Base-by-base conservation (phyloP, 2,888 invertebrate species). In the Phortica magna region DNA sequence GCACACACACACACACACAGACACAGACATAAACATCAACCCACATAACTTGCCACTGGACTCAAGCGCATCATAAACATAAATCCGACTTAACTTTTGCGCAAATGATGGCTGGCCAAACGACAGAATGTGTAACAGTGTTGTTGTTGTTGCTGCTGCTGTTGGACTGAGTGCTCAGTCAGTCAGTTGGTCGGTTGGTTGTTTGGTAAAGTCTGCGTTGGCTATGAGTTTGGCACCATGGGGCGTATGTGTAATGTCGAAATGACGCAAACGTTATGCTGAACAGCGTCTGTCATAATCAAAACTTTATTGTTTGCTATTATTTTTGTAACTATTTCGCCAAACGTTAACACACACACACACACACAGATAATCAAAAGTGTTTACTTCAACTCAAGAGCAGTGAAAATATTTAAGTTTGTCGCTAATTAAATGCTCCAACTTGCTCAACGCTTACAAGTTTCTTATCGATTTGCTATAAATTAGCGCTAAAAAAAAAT, bases 31-130 rank as follows among this genome's bases (percentile, higher is more conserved):
- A 65, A 9, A 31, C 41, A 42, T 65, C 39, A 43, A 17, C 41
- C 68, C 6, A 61, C 22, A 9, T 7, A 61, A 61, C 22, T 61
- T 61, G 61, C 19, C 7, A 68, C 68, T 68, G 17, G 17, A 68
- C 68, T 68, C 17, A 17, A 65, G 75, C 75, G 71, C 75, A 78
- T 67, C 81, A 85, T 88, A 87, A 87, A 85, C 85, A 85, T 85
- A 85, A 85, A 85, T 85, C 88, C 88, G 80, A 83, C 88, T 85
- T 85, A 84, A 88, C 89, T 81, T 76, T 76, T 83, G 73, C 78
- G 79, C 82, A 79, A 76, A 71, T 55, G 70, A 55, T 71, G 31
- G 39, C 61, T 61, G 61, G 4, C 5, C 3, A 48, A 48, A 48
- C 14, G 48, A 0, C 48, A 48, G 48, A 12, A 48, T 48, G 14